A percentile compares a stretch with the other conserved stretches of the same genome.
Evolutionary conservation across 2,113 vertebrate species (phyloP).

Genomic region (Thinocorus orbignyianus): DNA sequence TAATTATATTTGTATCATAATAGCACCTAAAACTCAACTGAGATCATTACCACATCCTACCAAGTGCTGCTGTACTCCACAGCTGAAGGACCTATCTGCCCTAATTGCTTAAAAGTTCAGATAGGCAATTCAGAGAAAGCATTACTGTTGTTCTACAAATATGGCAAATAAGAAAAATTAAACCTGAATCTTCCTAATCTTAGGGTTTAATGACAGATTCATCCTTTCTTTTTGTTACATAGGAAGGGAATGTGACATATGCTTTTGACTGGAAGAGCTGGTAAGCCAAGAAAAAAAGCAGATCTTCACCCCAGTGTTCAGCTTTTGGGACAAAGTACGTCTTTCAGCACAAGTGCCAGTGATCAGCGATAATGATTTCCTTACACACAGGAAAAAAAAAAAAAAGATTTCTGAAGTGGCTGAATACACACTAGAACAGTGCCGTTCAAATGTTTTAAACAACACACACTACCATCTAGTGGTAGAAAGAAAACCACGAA

Average conservation of each 20-base stretch:
- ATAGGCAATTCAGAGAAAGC: background rate
- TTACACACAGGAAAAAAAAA: background rate
- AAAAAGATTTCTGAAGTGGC: background rate
- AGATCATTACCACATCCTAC: background rate
- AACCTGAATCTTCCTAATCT: background rate
- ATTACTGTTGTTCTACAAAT: background rate
- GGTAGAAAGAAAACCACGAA: background rate
- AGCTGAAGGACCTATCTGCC: background rate
- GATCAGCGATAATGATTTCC: background rate
- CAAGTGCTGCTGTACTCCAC: background rate
- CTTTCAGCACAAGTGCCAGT: background rate
- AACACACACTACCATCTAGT: slow-evolving; percentile 45
- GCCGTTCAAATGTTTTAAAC: background rate
- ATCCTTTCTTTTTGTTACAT: background rate
- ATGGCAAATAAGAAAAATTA: background rate
- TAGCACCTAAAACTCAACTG: background rate
- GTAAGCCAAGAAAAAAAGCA: background rate
- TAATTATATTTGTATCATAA: background rate
- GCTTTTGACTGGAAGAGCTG: background rate
- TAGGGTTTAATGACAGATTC: background rate
- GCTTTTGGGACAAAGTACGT: background rate
- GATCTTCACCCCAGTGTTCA: background rate
- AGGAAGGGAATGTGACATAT: fast-evolving
- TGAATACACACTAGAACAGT: fast-evolving
- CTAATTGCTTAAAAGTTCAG: background rate